Evolutionary conservation across 2,888 invertebrate species (phyloP), one percentile per base, ranked within the genome.

Genomic region (Leptopilina myrica): DNA sequence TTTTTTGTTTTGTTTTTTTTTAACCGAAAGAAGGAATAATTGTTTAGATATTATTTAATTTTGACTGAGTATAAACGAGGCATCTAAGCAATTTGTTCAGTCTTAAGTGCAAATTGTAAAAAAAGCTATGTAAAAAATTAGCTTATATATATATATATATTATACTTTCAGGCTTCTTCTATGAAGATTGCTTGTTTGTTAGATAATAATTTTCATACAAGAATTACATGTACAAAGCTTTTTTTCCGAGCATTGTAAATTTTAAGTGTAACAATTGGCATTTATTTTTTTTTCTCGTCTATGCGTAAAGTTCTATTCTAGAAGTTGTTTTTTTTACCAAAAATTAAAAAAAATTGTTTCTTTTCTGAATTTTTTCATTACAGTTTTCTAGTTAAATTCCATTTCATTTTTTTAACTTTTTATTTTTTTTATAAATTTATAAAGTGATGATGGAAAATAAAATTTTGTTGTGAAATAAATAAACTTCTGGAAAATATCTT

Each of bases 101-200:
- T n/a, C 56, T 73, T 73, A 62, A 62, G 56, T 73, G 73, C 73
- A 73, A 69, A 69, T 14, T 69, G 15, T 33, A 20, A 53, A 33
- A 33, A 33, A 33, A 69, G 73, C 56, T 56, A 26, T 73, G 20
- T 26, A 56, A 20, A 11, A 73, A 33, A 56, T 8, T 9, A 15
- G 9, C 5, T 20, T 62, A 6, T 62, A 20, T 62, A 59, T 59
- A 46, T 46, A 46, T 67, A 59, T 59, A 46, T 46, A 46, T 67
- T 15, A 26, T 73, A 33, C 40, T n/a, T 73, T 26, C 56, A 56
- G 56, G 73, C 73, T 56, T 6, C 56, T 73, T 73, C 73, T 56
- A 56, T 73, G 73, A 73, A 73, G 73, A 59, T 9, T 11, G 73
- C 56, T 73, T 73, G 73, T 73, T 73, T 73, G 56, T 40, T 56